A percentile compares a stretch with the other conserved stretches of the same genome.
Evolutionary conservation across 2,888 invertebrate species (phyloP).

Genomic region (Ramazzottius varieornatus): DNA sequence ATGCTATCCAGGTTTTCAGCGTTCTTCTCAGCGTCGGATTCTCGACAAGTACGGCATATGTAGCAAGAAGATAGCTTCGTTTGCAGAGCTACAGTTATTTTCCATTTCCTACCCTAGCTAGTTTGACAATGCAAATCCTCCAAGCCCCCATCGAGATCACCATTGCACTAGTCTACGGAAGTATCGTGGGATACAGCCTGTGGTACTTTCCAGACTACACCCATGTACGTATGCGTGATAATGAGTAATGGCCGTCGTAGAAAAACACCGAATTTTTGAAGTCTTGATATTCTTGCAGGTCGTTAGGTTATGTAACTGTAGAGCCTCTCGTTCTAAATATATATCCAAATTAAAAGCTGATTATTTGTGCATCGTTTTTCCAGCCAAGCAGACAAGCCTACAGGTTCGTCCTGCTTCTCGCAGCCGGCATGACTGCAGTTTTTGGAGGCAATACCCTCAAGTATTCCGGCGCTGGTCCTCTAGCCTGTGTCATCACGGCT

Average conservation of each 20-base stretch:
- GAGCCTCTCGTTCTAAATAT: no score
- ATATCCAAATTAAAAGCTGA: neutral
- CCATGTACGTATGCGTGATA: neutral
- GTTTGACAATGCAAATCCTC: neutral
- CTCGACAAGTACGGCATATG: neutral
- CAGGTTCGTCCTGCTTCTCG: neutral
- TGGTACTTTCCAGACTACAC: neutral
- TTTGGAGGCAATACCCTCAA: neutral
- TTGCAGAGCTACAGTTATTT: no score
- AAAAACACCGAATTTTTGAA: no score
- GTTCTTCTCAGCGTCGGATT: slow-evolving; percentile 1
- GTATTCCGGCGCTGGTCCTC: neutral
- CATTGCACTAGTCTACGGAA: neutral
- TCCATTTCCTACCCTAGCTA: neutral
- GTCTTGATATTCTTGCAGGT: no score
- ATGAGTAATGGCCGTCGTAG: no score
- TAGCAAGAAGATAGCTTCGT: neutral
- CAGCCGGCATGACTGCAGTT: neutral
- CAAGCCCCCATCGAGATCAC: neutral
- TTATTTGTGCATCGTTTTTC: neutral
- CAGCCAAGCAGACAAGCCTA: neutral
- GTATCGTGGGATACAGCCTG: neutral
- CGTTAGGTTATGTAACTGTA: no score
- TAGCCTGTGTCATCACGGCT: neutral
- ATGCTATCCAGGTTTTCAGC: slow-evolving; percentile 4